Conservation (phyloP, 2,797 vertebrate genomes). For the Pyrocephalus nanus region DNA sequence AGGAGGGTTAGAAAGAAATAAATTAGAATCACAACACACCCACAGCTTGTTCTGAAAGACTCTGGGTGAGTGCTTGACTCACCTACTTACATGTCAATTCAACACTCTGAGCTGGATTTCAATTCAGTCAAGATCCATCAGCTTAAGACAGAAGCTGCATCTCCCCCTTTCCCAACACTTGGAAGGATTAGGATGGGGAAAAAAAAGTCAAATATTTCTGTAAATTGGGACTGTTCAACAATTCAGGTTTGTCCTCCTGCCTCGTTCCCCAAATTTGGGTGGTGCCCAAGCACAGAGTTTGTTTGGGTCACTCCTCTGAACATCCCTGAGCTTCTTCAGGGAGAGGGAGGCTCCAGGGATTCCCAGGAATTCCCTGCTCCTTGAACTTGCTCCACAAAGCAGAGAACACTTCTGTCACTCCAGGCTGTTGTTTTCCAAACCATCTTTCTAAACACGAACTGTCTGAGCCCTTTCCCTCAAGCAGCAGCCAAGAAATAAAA, state of each 20-base stretch:
- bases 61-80: constrained; percentile 39
- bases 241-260: not conserved
- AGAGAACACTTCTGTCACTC: rapidly evolving
- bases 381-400: not conserved
- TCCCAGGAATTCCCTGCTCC: not conserved
- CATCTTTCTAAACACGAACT: rapidly evolving
- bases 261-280: not conserved
- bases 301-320: not conserved
- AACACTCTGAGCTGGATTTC: constrained; percentile 29
- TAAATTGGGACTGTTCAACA: not conserved
- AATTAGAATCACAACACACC: constrained; percentile 60
- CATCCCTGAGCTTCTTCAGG: rapidly evolving
- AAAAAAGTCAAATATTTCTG: not conserved
- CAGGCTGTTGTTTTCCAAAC: not conserved
- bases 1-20: constrained; percentile 39
- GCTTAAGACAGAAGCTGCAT: not conserved
- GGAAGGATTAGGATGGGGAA: not conserved
- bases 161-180: not conserved
- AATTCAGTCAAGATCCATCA: not conserved
- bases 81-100: constrained; percentile 36
- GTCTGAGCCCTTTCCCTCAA: not conserved
- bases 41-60: constrained; percentile 36
- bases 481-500: not conserved
- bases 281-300: not conserved
- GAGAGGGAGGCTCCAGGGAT: not conserved